A percentile compares a stretch with the other conserved stretches of the same genome.
Conservation (phyloP, 2,888 invertebrate species). For the Acronicta psi region DNA sequence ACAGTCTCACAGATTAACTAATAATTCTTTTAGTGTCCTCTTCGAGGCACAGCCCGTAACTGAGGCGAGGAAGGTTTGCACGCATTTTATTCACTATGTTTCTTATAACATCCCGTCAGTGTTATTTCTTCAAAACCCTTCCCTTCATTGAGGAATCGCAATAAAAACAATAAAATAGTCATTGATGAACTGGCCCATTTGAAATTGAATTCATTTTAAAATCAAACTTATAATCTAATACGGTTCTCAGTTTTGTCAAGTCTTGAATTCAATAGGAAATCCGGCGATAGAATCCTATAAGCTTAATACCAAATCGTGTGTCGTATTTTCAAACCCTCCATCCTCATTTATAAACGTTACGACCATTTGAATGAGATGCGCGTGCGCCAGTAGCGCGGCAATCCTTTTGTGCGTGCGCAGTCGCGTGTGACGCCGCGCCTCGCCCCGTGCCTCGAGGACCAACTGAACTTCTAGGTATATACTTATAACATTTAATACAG, state of each 20-base stretch:
- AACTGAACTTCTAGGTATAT: constrained; percentile 21
- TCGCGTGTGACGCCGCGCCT: constrained; percentile 55
- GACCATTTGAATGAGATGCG: constrained; percentile 57
- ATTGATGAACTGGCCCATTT: too few species aligned
- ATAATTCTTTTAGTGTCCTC: too few species aligned
- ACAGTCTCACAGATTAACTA: too few species aligned
- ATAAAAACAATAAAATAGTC: too few species aligned
- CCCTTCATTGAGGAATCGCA: too few species aligned
- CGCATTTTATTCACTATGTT: too few species aligned
- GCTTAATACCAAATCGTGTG: constrained; percentile 9
- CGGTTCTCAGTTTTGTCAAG: not conserved
- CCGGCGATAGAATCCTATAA: not conserved
- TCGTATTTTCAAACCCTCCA: constrained; percentile 22
- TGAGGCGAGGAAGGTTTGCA: too few species aligned
- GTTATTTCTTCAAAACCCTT: too few species aligned
- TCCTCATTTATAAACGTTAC: constrained; percentile 26
- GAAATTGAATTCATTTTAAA: too few species aligned
- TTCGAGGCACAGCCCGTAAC: too few species aligned
- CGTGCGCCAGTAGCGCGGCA: constrained; percentile 53
- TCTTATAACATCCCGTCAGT: too few species aligned
- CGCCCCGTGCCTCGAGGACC: constrained; percentile 13
- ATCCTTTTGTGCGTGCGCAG: constrained; percentile 58
- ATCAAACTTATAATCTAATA: too few species aligned
- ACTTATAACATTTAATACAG: constrained; percentile 3
- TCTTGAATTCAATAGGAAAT: not conserved